Conservation (phyloP, 1,140 invertebrate genomes). For the Charaxes varanes region DNA sequence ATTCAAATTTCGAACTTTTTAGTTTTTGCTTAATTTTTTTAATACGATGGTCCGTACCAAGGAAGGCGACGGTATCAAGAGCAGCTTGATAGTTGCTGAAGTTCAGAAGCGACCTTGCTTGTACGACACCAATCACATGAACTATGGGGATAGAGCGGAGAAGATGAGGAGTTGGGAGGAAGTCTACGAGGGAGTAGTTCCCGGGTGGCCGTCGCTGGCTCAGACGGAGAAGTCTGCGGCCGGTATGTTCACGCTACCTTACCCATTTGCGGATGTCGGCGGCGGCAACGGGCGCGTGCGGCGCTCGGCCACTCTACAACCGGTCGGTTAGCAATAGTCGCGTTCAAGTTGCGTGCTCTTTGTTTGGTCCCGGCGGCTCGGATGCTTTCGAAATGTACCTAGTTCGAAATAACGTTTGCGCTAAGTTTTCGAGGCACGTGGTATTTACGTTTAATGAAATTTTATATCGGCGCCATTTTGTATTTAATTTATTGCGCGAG, state of each 20-base stretch:
- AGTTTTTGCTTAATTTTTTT: constrained; percentile 23
- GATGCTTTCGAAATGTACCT: constrained; percentile 57
- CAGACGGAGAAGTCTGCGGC: constrained; percentile 48
- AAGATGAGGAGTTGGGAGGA: constrained; percentile 62
- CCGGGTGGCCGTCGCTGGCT: constrained; percentile 44
- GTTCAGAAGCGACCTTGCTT: constrained; percentile 56
- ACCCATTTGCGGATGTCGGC: constrained; percentile 34
- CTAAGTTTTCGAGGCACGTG: constrained; percentile 31
- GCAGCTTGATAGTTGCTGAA: constrained; percentile 48
- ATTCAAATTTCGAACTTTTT: constrained; percentile 25
- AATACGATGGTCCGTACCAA: constrained; percentile 51
- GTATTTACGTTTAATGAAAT: constrained; percentile 26
- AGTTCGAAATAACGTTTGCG: constrained; percentile 41
- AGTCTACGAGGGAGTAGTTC: constrained; percentile 54
- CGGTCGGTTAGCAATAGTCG: constrained; percentile 47
- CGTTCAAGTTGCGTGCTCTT: constrained; percentile 55
- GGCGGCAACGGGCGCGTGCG: constrained; percentile 26
- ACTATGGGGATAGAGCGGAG: constrained; percentile 56
- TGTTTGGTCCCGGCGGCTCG: constrained; percentile 35
- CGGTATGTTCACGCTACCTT: constrained; percentile 44
- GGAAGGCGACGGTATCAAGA: constrained; percentile 56
- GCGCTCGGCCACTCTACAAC: constrained; percentile 23
- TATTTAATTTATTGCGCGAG: constrained; percentile 18
- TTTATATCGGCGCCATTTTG: constrained; percentile 38
- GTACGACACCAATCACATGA: constrained; percentile 55